phyloP scores from a whole-genome alignment of 2,888 invertebrate genomes.

The Cylindroiulus punctatus region DNA sequence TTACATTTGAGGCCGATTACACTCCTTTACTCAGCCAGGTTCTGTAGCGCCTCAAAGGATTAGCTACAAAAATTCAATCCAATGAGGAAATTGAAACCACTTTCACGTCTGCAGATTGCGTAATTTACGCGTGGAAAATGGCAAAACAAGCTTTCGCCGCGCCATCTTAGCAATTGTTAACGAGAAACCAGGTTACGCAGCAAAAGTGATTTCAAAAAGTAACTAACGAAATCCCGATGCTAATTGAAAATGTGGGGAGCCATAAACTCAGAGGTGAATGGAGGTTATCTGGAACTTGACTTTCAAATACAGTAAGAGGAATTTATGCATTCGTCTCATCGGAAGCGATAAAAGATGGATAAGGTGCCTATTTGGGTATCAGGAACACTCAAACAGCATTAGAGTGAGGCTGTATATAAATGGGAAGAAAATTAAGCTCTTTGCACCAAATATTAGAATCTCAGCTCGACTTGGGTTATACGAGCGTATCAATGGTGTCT shows the following conservation, averaged over 20 bases:
- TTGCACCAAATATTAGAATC: not conserved
- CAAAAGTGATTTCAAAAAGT: conserved; percentile 35
- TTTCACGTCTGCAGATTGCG: not conserved
- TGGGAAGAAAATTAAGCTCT: not conserved
- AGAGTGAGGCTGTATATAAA: too few species aligned
- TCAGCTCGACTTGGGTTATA: not conserved
- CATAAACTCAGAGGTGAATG: not conserved
- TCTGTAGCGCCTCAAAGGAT: too few species aligned
- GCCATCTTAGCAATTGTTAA: conserved; percentile 27
- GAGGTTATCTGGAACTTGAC: not conserved
- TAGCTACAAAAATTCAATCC: too few species aligned
- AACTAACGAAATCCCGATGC: not conserved
- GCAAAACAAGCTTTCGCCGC: not conserved
- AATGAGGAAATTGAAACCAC: conserved; percentile 33
- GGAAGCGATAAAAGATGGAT: too few species aligned
- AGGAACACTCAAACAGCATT: too few species aligned
- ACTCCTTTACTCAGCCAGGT: too few species aligned
- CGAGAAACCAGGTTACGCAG: not conserved
- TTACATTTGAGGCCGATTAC: conserved; percentile 39
- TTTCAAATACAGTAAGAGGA: not conserved
- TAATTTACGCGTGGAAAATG: not conserved
- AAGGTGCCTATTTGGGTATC: too few species aligned
- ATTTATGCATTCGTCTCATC: too few species aligned
- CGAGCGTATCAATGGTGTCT: not conserved
- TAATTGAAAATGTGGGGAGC: conserved; percentile 16